Conservation (phyloP, 2,113 vertebrate species). For the Silurus glanis region DNA sequence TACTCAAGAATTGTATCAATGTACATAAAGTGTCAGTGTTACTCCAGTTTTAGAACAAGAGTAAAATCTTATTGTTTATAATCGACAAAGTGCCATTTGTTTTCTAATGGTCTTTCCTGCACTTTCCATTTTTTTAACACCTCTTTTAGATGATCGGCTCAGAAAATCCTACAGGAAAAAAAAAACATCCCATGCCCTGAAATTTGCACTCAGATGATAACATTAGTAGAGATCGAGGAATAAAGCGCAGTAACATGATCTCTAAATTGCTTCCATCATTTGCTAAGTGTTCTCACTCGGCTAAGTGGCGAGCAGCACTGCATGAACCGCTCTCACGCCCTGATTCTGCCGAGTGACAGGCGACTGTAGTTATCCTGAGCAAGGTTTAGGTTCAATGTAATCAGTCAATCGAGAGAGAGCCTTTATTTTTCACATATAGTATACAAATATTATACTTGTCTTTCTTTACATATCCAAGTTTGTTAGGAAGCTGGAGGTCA, state of each 20-base stretch:
- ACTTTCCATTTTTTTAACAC: neutral
- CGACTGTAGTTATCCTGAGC: neutral
- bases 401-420: neutral
- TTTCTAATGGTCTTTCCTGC: neutral
- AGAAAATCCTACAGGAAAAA: conserved; percentile 16
- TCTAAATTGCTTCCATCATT: conserved; percentile 47
- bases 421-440: too few relatives aligned
- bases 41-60: neutral
- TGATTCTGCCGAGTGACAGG: neutral
- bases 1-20: neutral
- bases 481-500: too few relatives aligned
- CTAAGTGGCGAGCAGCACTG: conserved; percentile 11
- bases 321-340: neutral
- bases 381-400: neutral
- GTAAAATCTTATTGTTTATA: neutral
- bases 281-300: conserved; percentile 22
- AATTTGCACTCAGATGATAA: conserved; percentile 48
- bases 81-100: neutral
- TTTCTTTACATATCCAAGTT: too few relatives aligned
- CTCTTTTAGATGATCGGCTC: conserved; percentile 4
- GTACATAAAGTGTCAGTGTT: neutral
- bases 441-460: too few relatives aligned
- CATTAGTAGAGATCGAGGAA: conserved; percentile 52
- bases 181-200: conserved; percentile 20
- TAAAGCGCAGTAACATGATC: conserved; percentile 49